Evolutionary conservation across 2,888 invertebrate genomes (phyloP).

Genomic region (Seira ritae): DNA sequence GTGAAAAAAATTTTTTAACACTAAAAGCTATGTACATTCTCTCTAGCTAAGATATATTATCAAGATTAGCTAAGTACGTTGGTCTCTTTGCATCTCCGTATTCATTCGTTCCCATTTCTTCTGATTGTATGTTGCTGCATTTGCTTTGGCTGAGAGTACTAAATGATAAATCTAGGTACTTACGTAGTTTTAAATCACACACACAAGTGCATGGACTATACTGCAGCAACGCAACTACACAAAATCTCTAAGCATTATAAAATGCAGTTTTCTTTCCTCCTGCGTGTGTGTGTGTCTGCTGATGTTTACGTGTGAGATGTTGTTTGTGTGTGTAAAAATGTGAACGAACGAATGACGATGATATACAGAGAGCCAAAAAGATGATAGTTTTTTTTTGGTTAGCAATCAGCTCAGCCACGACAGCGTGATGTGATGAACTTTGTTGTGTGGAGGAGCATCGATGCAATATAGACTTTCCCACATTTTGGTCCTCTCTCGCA

Average conservation of each 20-base stretch:
- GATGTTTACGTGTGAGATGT: slow-evolving; percentile 19
- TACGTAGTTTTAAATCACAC: slow-evolving; percentile 7
- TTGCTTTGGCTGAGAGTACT: background rate
- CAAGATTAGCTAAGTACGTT: background rate
- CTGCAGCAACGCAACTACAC: background rate
- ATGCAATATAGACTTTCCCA: background rate
- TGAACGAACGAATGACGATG: background rate
- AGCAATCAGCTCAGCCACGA: background rate
- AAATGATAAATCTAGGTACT: slow-evolving; percentile 18
- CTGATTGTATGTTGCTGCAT: slow-evolving; percentile 10
- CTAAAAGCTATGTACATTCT: background rate
- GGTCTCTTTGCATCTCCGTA: background rate
- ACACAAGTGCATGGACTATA: slow-evolving; percentile 8
- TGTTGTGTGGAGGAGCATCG: background rate
- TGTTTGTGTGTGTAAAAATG: slow-evolving; percentile 14
- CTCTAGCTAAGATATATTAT: background rate
- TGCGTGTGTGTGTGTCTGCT: slow-evolving; percentile 38
- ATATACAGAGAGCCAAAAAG: background rate
- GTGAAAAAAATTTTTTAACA: background rate
- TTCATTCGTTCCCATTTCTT: background rate
- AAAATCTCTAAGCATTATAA: slow-evolving; percentile 26
- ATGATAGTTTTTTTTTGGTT: background rate
- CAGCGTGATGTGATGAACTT: too few species aligned
- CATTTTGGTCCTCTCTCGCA: background rate
- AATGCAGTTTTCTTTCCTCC: slow-evolving; percentile 42